Conservation (phyloP, 2,113 vertebrate genomes). For the Rousettus leschenaultii region DNA sequence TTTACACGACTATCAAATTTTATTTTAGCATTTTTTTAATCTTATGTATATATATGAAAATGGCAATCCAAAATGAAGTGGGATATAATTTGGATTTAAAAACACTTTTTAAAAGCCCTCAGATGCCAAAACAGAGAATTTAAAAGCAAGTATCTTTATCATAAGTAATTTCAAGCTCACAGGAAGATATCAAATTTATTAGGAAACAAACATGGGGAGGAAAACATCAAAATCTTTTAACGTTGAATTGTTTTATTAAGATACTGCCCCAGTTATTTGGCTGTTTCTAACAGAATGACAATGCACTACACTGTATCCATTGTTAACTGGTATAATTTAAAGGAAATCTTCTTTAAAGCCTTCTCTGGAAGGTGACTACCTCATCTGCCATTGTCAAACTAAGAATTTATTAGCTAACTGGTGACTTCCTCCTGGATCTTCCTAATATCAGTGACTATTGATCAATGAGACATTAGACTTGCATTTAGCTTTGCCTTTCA, state of each 20-base stretch:
- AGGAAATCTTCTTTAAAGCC: background rate
- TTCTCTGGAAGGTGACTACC: background rate
- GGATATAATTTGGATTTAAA: background rate
- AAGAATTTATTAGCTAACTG: background rate
- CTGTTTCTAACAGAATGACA: background rate
- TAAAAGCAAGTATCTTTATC: conserved; percentile 9
- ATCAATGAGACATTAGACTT: background rate
- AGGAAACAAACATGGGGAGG: background rate
- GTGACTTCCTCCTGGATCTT: background rate
- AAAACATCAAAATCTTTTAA: background rate
- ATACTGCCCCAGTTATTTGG: background rate
- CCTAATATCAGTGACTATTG: conserved; percentile 8
- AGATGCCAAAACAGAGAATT: background rate
- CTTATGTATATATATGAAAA: background rate
- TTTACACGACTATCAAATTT: background rate
- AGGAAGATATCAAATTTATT: background rate
- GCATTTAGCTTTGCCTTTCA: conserved; percentile 7
- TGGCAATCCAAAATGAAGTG: background rate
- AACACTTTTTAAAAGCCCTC: background rate
- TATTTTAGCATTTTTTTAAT: background rate
- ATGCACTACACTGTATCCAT: background rate
- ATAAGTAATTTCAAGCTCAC: background rate
- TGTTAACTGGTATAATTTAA: background rate
- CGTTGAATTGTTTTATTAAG: background rate
- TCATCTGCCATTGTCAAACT: background rate